phyloP scores from a whole-genome alignment of 2,113 vertebrate species.

The Pelmatolapia mariae region DNA sequence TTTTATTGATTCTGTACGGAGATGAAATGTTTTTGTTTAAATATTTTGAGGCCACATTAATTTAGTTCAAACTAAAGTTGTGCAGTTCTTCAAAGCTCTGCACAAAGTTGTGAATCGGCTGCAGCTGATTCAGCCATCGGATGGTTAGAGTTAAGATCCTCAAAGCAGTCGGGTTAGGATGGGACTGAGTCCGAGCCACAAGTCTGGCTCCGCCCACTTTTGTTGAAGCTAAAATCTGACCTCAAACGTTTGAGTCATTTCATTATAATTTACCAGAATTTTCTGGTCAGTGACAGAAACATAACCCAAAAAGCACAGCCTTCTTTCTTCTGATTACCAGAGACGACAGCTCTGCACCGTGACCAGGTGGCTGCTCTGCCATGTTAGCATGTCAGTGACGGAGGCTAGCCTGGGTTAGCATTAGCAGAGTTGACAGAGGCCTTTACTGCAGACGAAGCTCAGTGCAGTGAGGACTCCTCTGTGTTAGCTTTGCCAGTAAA shows the following conservation, averaged over 20 bases:
- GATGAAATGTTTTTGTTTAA: neutral
- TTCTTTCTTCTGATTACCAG: neutral
- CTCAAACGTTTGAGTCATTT: neutral
- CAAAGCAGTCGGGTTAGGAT: neutral
- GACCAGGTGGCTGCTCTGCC: neutral
- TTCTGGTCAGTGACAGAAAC: neutral
- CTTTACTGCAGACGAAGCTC: rapidly evolving
- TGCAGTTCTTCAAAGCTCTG: neutral
- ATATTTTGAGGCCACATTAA: neutral
- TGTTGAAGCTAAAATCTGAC: neutral
- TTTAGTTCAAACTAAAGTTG: neutral
- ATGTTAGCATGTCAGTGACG: neutral
- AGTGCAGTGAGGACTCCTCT: neutral
- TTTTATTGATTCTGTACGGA: neutral
- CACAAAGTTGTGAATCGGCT: neutral
- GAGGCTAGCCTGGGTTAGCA: rapidly evolving
- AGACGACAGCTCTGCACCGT: neutral
- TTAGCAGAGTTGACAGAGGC: neutral
- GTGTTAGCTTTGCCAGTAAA: neutral
- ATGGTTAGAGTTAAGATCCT: neutral
- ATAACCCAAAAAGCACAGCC: rapidly evolving
- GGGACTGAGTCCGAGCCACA: too few species aligned
- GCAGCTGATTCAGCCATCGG: neutral
- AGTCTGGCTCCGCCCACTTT: neutral
- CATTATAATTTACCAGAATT: neutral